Evolutionary conservation across 2,113 vertebrate genomes (phyloP).

Genomic region (Cottus gobio): DNA sequence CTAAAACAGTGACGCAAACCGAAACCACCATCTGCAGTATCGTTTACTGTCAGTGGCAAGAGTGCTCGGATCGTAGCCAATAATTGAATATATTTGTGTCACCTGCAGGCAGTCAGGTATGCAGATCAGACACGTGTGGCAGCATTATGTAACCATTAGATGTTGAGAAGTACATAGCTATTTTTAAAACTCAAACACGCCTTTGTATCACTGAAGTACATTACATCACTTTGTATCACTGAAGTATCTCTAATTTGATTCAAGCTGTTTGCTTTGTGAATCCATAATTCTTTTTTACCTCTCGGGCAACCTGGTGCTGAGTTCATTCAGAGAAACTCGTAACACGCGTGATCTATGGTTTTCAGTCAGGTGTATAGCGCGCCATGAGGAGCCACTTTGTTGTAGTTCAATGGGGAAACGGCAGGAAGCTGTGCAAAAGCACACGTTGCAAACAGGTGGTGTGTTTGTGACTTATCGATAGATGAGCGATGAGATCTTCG

Average conservation of each 20-base stretch:
- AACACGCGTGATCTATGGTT: background rate
- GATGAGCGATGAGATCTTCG: background rate
- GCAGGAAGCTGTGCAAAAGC: conserved; percentile 4
- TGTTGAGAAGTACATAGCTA: background rate
- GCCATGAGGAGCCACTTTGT: background rate
- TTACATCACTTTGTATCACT: background rate
- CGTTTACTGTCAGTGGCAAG: background rate
- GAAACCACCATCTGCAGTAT: background rate
- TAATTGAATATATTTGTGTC: background rate
- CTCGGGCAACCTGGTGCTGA: background rate
- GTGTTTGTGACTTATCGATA: conserved; percentile 28
- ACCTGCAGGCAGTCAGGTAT: background rate
- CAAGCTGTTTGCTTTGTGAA: background rate
- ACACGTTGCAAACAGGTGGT: conserved; percentile 2
- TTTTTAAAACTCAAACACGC: too few relatives aligned
- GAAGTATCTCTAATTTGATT: background rate
- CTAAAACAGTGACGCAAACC: background rate
- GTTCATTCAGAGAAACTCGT: background rate
- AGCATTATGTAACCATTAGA: background rate
- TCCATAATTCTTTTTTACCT: background rate
- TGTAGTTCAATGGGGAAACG: background rate
- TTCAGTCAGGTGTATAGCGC: background rate
- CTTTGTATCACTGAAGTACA: background rate
- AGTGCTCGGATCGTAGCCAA: conserved; percentile 16
- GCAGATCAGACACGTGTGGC: background rate